phyloP scores from a whole-genome alignment of 2,888 invertebrate species.

The Atethmia centrago region DNA sequence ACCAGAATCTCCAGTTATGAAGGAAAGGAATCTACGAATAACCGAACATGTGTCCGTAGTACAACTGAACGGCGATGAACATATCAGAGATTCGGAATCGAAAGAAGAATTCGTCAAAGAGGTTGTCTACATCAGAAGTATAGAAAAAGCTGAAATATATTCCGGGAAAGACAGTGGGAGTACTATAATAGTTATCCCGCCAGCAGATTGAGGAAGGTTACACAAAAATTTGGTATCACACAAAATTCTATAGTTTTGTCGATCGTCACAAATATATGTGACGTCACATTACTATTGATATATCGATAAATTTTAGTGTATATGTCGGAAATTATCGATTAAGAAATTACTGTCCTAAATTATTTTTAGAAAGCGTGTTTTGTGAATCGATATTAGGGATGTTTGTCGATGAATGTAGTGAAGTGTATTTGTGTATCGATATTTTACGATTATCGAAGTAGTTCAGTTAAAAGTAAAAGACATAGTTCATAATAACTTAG shows the following conservation, averaged over 20 bases:
- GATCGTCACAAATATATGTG: slow-evolving; percentile 19
- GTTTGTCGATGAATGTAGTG: slow-evolving; percentile 41
- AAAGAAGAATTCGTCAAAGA: slow-evolving; percentile 79
- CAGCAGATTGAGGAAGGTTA: slow-evolving; percentile 81
- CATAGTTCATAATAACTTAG: slow-evolving; percentile 34
- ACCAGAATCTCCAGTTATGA: slow-evolving; percentile 79
- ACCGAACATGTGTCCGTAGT: slow-evolving; percentile 86
- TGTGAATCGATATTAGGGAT: slow-evolving; percentile 30
- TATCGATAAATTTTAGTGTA: slow-evolving; percentile 48
- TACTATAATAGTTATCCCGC: slow-evolving; percentile 86
- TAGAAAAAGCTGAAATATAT: slow-evolving; percentile 83
- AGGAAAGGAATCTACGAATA: slow-evolving; percentile 74
- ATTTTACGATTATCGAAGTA: slow-evolving; percentile 32
- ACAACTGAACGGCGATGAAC: slow-evolving; percentile 83
- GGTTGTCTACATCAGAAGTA: slow-evolving; percentile 79
- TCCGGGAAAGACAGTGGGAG: slow-evolving; percentile 84
- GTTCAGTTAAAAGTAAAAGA: slow-evolving; percentile 50
- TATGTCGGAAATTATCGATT: slow-evolving; percentile 29
- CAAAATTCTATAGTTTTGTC: slow-evolving; percentile 39
- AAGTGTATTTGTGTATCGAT: slow-evolving; percentile 46
- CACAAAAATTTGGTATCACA: slow-evolving; percentile 23
- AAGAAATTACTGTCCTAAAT: slow-evolving; percentile 32
- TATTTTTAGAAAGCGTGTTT: slow-evolving; percentile 42
- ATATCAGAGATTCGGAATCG: slow-evolving; percentile 74
- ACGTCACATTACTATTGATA: slow-evolving; percentile 37